Conservation (phyloP, 2,888 invertebrate genomes). For the Aradus depressus region DNA sequence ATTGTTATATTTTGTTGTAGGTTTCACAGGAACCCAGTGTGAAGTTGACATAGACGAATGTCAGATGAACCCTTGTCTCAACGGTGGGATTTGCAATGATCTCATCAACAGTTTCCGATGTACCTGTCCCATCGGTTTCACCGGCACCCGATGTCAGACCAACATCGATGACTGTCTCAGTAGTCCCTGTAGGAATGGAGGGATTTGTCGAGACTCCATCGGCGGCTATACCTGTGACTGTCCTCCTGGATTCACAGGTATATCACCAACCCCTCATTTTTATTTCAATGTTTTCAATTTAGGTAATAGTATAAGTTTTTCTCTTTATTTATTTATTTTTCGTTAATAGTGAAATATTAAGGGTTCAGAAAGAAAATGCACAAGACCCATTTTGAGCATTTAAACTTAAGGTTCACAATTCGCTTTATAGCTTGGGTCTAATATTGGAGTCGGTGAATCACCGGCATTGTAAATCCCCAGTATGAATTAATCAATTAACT, state of each 20-base stretch:
- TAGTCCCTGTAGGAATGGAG: conserved; percentile 81
- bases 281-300: too few species aligned
- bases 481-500: too few species aligned
- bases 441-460: too few species aligned
- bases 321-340: too few species aligned
- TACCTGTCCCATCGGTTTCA: conserved; percentile 76
- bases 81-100: conserved; percentile 77
- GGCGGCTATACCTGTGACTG: conserved; percentile 88
- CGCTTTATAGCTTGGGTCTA: too few species aligned
- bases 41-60: conserved; percentile 88
- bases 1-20: conserved; percentile 38
- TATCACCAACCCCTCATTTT: too few species aligned
- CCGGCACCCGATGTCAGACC: conserved; percentile 73
- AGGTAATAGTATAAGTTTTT: too few species aligned
- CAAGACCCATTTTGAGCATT: too few species aligned
- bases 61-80: conserved; percentile 72
- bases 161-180: conserved; percentile 85
- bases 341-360: too few species aligned
- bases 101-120: conserved; percentile 80
- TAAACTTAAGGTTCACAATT: too few species aligned
- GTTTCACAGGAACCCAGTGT: conserved; percentile 80
- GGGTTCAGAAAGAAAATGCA: too few species aligned
- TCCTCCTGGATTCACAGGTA: conserved; percentile 72
- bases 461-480: too few species aligned
- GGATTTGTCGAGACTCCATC: conserved; percentile 76